Evolutionary conservation across 2,888 invertebrate genomes (phyloP), one percentile per base, ranked within the genome.

Genomic region (Orgyia antiqua): DNA sequence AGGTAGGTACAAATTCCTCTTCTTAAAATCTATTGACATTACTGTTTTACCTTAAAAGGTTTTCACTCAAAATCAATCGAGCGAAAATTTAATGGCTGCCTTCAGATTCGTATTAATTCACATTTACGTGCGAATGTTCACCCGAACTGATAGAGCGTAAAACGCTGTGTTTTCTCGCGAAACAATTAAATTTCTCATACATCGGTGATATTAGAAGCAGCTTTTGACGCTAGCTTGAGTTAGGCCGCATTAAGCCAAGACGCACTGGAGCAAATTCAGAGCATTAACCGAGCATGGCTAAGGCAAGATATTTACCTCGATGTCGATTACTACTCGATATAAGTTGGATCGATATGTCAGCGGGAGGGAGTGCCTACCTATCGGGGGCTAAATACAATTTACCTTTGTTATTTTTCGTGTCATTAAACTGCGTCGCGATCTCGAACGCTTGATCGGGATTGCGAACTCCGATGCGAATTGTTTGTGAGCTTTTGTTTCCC

Each of bases 331-430:
- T 51, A 62, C 67, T 71, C 68, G 70, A 72, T 71, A 54, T 58
- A 53, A 48, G 44, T 42, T 52, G 55, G 66, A 73, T 83, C 80
- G 70, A 80, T 83, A 77, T 71, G 70, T 69, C 60, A 61, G 62
- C 62, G 54, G 52, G 61, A 63, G 73, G 70, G 68, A 61, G 68
- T 68, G 73, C 75, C 74, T 74, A 74, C 74, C 68, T 73, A 72
- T 64, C 63, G 67, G 68, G 60, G 71, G 74, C 76, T 83, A 79
- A 84, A 84, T 84, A 84, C 84, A 86, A 86, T 86, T 86, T 84
- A 83, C 86, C 84, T 84, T 83, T 84, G 86, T 86, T 86, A 86
- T 86, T 86, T 86, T 84, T 86, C 86, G 84, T 84, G 80, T 86
- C 86, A 86, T 86, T 86, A 83, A 86, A 84, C 82, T 83, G 79